Base-by-base conservation (phyloP, 2,888 invertebrate species). In the Euzophera pinguis region DNA sequence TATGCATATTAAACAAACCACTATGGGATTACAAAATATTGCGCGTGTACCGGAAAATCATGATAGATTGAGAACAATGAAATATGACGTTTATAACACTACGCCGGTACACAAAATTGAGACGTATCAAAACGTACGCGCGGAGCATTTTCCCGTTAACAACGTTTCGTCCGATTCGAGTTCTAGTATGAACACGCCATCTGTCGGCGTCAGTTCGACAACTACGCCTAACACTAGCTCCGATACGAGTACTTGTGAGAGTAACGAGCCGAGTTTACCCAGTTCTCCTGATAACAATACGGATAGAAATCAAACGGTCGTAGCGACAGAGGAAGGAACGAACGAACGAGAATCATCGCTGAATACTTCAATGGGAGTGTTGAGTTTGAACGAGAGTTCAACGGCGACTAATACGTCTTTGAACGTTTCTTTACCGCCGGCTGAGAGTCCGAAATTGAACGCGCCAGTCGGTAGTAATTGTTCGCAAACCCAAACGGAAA, bases 211-310 rank as follows among this genome's bases (percentile, higher is more conserved):
- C n/a, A 93, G 93, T 59, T 93, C 94, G 0, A 92, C 92, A 0
- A 93, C 93, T 0, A 93, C 94, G 0, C 93, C 94, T 0, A 93
- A 94, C 14, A 93, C 93, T 0, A 94, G 94, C 50, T 93, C 94
- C 0, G 92, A 93, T 57, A 93, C 93, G 0, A 95, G 94, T 65
- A 94, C 94, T 17, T 94, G 95, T 14, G 89, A 87, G 39, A 94
- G 94, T 69, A 93, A 93, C 5, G 93, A 94, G 29, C 94, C 95
- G 0, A 94, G 94, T 59, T 92, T 95, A 52, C 95, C 96, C 0
- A 92, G 93, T 43, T 93, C 93, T 0, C 93, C 93, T 0, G 93
- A 89, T 13, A 81, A 80, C 37, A 79, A 80, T 27, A 73, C 77
- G n/a, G 78, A 81, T 2, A 63, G 75, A 58, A 81, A 77, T 48